Conservation (phyloP, 2,888 invertebrate genomes). For the Oscheius sp. region DNA sequence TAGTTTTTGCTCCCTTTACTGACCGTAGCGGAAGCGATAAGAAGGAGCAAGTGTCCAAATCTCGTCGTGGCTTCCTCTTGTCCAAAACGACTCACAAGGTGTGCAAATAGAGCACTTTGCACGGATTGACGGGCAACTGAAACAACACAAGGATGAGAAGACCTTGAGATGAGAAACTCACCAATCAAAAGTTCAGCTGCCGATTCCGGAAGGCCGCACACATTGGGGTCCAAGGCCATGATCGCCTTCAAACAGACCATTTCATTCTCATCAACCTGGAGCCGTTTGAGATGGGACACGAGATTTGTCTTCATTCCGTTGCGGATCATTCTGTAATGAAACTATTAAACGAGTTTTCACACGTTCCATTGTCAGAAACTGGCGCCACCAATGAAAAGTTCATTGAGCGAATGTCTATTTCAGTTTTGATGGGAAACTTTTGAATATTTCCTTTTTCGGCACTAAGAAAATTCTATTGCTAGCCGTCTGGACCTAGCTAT, state of each 20-base stretch:
- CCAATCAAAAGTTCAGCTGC: conserved; percentile 38
- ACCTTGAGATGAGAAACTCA: conserved; percentile 7
- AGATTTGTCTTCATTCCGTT: conserved; percentile 53
- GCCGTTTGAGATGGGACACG: conserved; percentile 46
- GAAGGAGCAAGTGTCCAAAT: conserved; percentile 65
- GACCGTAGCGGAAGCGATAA: conserved; percentile 67
- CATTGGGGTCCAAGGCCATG: conserved; percentile 68
- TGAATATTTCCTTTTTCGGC: too few relatives aligned
- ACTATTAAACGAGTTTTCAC: background rate
- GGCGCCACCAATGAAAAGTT: background rate
- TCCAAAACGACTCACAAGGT: conserved; percentile 49
- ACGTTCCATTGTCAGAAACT: conserved; percentile 4
- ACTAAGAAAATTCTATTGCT: too few relatives aligned
- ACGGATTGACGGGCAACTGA: conserved; percentile 62
- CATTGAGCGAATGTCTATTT: too few relatives aligned
- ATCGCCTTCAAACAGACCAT: conserved; percentile 70
- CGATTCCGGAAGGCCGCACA: conserved; percentile 46
- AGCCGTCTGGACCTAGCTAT: too few relatives aligned
- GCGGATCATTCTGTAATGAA: conserved; percentile 47
- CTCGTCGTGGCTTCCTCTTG: conserved; percentile 59
- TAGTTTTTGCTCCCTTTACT: conserved; percentile 37
- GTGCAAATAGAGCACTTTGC: conserved; percentile 66
- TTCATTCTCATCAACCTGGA: conserved; percentile 61
- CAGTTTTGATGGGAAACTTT: too few relatives aligned
- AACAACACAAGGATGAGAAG: background rate